A percentile compares a stretch with the other conserved stretches of the same genome.
These are phyloP conservation scores for Trachymyrmex cornetzi DNA, from an alignment of 1,140 invertebrate genomes.

Conservation along the genomic window DNA sequence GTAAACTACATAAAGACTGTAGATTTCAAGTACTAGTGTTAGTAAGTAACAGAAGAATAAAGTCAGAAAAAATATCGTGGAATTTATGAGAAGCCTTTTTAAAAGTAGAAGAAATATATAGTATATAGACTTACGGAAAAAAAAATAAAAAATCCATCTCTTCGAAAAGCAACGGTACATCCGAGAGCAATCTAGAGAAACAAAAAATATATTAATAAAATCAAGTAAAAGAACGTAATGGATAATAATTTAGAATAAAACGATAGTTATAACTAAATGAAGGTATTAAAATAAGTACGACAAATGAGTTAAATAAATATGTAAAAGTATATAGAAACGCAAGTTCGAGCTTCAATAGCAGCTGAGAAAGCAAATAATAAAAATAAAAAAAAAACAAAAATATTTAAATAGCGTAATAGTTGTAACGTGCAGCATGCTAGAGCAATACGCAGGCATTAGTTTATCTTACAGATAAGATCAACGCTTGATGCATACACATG, in stretches of 20 bases:
- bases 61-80: background rate
- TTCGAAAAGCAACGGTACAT: background rate
- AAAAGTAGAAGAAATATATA: background rate
- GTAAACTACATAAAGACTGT: too few species aligned
- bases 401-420: background rate
- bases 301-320: background rate
- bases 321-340: background rate
- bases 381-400: background rate
- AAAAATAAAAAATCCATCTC: background rate
- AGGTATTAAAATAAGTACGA: background rate
- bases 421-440: background rate
- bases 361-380: background rate
- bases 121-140: background rate
- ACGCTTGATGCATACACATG: too few species aligned
- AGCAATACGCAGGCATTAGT: background rate
- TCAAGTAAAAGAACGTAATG: background rate
- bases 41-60: background rate
- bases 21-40: background rate
- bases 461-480: slow-evolving; percentile 8
- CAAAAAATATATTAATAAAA: background rate
- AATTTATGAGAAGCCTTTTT: background rate
- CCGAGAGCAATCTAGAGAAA: background rate
- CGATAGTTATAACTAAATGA: background rate
- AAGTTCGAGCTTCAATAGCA: background rate
- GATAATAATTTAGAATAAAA: background rate